Base-by-base conservation (phyloP, 2,113 vertebrate species). In the Hystrix cristata region DNA sequence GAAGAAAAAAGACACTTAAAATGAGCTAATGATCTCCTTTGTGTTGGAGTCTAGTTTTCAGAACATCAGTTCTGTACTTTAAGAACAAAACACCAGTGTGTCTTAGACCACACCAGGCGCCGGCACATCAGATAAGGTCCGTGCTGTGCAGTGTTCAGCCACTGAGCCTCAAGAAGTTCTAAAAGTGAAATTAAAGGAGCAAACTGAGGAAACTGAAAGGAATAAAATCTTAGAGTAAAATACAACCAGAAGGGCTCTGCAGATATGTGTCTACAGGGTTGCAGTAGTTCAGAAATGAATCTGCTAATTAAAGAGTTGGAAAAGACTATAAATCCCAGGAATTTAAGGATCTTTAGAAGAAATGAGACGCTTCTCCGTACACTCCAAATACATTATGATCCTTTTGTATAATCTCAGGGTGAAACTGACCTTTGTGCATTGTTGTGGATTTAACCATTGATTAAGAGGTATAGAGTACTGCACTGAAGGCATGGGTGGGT, bases 21-120 rank as follows among this genome's bases (percentile, higher is more conserved):
- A 94, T 0, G 18, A 95, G 78, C 95, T 96, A 91, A 96, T 86
- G 90, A 97, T 96, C 91, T 92, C 90, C 90, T 97, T 97, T 97
- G 95, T 89, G 93, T 95, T 97, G 76, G 79, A 97, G 96, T 93
- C 89, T 86, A 91, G 96, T 74, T 95, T 97, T 97, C 93, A 96
- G 97, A 98, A 96, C 91, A 95, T 97, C 76, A 98, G 93, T 93
- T 72, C 94, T 27, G n/a, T 95, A 60, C 91, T 97, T 93, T 55
- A 91, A 88, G 93, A 97, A 97, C 97, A 98, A 96, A 97, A 96
- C 71, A 23, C 76, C 91, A 94, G 93, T 97, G 95, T 97, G 91
- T 95, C 91, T 96, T 85, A 64, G 83, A 76, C 96, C 96, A 90
- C 82, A 94, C 72, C 71, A 97, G 97, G 97, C 96, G 71, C 97